Evolutionary conservation across 2,113 vertebrate genomes (phyloP).

Genomic region (Naja naja): DNA sequence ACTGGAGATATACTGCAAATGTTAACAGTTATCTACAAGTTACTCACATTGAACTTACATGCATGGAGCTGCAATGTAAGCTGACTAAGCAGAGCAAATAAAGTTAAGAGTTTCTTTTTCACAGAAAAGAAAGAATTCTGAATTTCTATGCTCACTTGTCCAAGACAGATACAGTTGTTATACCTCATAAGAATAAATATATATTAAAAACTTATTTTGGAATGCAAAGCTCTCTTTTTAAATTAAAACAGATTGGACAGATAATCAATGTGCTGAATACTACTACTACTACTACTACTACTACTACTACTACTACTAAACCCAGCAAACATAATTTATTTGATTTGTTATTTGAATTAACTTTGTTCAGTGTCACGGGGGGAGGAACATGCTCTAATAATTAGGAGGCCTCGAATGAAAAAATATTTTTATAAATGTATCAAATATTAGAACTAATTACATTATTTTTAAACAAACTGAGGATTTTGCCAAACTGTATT

Average conservation of each 20-base stretch:
- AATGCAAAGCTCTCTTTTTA: neutral
- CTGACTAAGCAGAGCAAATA: slow-evolving; percentile 35
- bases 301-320: neutral
- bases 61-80: slow-evolving; percentile 11
- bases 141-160: slow-evolving; percentile 23
- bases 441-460: neutral
- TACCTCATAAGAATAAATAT: neutral
- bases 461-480: slow-evolving; percentile 14
- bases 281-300: no score
- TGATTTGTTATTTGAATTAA: slow-evolving; percentile 16
- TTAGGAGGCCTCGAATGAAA: slow-evolving; percentile 11
- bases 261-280: neutral
- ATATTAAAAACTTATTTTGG: neutral
- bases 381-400: neutral
- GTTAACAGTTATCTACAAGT: neutral
- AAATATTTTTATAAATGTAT: neutral
- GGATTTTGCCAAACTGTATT: slow-evolving; percentile 30
- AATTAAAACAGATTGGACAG: neutral
- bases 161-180: slow-evolving; percentile 20
- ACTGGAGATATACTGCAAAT: neutral
- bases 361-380: neutral
- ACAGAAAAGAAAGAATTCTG: slow-evolving; percentile 40
- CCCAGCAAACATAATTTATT: slow-evolving; percentile 8
- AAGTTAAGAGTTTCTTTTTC: slow-evolving; percentile 43
- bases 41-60: neutral